Conservation (phyloP, 2,113 vertebrate genomes). For the Caranx melampygus region DNA sequence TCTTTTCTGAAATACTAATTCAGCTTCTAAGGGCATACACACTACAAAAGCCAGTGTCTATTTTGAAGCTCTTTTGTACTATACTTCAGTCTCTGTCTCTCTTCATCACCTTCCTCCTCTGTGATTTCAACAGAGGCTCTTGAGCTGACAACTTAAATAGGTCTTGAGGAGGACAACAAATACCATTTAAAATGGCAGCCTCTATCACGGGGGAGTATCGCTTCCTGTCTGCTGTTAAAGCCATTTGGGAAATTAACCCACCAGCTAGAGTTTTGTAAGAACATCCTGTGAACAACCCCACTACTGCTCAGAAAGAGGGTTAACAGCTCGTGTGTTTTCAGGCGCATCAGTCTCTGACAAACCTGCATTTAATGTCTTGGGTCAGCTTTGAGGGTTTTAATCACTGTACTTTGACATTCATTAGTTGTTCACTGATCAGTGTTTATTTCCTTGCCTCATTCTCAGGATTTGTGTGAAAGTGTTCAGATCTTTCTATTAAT, state of each 20-base stretch:
- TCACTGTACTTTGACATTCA: neutral
- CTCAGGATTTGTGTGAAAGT: neutral
- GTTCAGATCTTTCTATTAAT: neutral
- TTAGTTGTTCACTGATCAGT: neutral
- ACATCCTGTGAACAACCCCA: conserved; percentile 21
- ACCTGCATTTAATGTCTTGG: conserved; percentile 18
- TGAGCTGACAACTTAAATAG: conserved; percentile 58
- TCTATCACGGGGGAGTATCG: conserved; percentile 37
- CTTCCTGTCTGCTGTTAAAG: conserved; percentile 32
- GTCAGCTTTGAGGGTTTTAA: neutral
- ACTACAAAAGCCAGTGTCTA: conserved; percentile 21
- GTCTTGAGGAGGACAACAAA: conserved; percentile 60
- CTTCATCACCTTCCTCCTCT: conserved; percentile 31
- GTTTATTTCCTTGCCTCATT: neutral
- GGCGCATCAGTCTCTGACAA: conserved; percentile 18
- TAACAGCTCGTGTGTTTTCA: conserved; percentile 25
- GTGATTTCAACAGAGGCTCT: conserved; percentile 50
- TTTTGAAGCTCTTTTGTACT: conserved; percentile 17
- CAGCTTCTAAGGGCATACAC: neutral
- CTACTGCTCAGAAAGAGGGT: conserved; percentile 4
- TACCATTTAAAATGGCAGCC: conserved; percentile 52
- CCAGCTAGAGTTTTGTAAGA: conserved; percentile 38
- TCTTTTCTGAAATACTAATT: neutral
- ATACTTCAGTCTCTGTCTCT: conserved; percentile 30
- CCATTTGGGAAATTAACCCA: conserved; percentile 71